Base-by-base conservation (phyloP, 2,113 vertebrate species). In the Corythornis cristatus region DNA sequence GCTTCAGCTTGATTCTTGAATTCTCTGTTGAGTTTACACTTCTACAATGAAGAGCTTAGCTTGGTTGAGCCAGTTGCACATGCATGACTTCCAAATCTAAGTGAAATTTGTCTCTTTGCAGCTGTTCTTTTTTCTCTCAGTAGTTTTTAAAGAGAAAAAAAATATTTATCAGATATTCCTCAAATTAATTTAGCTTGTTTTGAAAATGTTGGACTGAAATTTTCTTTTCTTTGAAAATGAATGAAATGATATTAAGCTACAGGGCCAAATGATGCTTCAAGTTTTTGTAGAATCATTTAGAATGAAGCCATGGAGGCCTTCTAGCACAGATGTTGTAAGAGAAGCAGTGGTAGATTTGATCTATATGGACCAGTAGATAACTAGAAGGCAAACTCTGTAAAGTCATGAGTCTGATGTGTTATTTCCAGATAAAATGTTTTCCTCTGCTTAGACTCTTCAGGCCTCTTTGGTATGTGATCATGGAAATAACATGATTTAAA, bases 41-140 rank as follows among this genome's bases (percentile, higher is more conserved):
- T 90, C 86, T 86, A 81, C 96, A 97, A 96, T 88, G 90, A 97
- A 96, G 94, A 95, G 86, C 84, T 95, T 92, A 91, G 95, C 93
- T 93, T 92, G 92, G 86, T 95, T 93, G 92, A 93, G 90, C 92
- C 90, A 93, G 95, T 89, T 85, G 78, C 88, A 95, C 78, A 89
- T 83, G 93, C 92, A 86, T 91, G 96, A 89, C 90, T 97, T 97
- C 95, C 94, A 97, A 87, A 94, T 93, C 93, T 57, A 14, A 89
- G 84, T 56, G 83, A 97, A 97, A 96, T 92, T 23, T 74, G 95
- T 90, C 80, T 74, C 94, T 62, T 53, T 78, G 95, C 92, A 83
- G 93, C 96, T 96, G 94, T 94, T 96, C 93, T 83, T 46, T 64
- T 93, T 57, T 75, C 57, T 88, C 45, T 86, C 76, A 48, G 85